Percentiles rank a stretch among this genome's conserved stretches.
phyloP scores from a whole-genome alignment of 2,888 invertebrate species.

The Lasioglossum figueresi region DNA sequence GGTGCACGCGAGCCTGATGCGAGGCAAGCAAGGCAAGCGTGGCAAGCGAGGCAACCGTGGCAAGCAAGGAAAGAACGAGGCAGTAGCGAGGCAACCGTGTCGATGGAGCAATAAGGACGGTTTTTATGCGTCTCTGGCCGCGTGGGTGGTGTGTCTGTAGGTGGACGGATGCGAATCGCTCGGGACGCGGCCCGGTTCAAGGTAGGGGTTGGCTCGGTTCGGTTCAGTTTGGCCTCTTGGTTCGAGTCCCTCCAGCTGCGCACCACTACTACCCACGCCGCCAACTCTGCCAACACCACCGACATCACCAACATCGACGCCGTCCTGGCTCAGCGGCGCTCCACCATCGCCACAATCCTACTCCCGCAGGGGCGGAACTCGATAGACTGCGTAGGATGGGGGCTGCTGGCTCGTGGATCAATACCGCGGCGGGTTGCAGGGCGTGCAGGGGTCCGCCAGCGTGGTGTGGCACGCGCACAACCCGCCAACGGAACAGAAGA shows the following conservation, averaged over 20 bases:
- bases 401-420: constrained; percentile 71
- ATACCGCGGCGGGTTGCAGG: constrained; percentile 70
- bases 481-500: constrained; percentile 45
- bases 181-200: constrained; percentile 44
- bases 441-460: constrained; percentile 58
- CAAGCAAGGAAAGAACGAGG: neutral
- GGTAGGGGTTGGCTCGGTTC: constrained; percentile 67
- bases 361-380: constrained; percentile 64
- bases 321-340: constrained; percentile 32
- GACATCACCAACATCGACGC: constrained; percentile 8
- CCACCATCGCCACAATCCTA: constrained; percentile 53
- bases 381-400: constrained; percentile 56
- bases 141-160: constrained; percentile 46
- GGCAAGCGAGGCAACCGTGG: neutral
- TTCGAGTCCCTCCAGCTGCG: constrained; percentile 62
- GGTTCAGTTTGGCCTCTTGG: constrained; percentile 72
- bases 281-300: neutral
- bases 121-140: constrained; percentile 32
- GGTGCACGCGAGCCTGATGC: neutral
- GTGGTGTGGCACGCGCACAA: constrained; percentile 70
- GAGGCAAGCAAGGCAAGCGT: too few relatives aligned
- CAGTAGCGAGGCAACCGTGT: constrained; percentile 1
- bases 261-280: constrained; percentile 46
- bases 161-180: neutral
- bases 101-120: constrained; percentile 36